Base-by-base conservation (phyloP, 2,888 invertebrate species). In the Aquatica leii region DNA sequence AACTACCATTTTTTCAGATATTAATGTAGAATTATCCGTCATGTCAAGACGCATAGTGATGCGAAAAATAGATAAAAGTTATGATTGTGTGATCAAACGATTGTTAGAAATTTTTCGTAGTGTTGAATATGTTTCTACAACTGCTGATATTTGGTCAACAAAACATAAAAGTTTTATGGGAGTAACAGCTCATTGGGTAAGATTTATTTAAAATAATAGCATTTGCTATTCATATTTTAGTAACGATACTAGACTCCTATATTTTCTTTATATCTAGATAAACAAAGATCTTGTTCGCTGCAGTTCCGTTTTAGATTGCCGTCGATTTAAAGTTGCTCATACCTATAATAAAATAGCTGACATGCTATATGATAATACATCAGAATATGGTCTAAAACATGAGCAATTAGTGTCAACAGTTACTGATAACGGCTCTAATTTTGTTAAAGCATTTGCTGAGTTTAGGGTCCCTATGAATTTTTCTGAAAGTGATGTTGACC, bases 261-360 rank as follows among this genome's bases (percentile, higher is more conserved):
- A 43, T 43, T 43, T 43, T 12, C 17, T 43, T 43, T 43, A 15
- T 43, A 24, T 43, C 17, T 8, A 43, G 43, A 43, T 43, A 15
- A 43, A 17, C 8, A 12, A 43, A 43, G 43, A 43, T 43, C 17
- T 43, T 15, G 43, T 43, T 8, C 43, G 43, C 14, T 17, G 8
- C 12, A 43, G 43, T 43, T 43, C 4, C 12, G 43, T 43, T 12
- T 43, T 43, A 17, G 43, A 12, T 8, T 43, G 43, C 17, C 43
- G 43, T 43, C 14, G 15, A 43, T 43, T 43, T 17, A 43, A n/a
- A 43, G 43, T n/a, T 43, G 14, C 43, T 12, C 43, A 43, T 43
- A 43, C 14, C 37, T 37, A 37, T 37, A 17, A 43, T 12, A 43
- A 43, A 43, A 17, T 43, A 15, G 43, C 43, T 8, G 43, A 43